Evolutionary conservation across 2,113 vertebrate species (phyloP), one percentile per base, ranked within the genome.

Genomic region (Oenanthe oenanthe): DNA sequence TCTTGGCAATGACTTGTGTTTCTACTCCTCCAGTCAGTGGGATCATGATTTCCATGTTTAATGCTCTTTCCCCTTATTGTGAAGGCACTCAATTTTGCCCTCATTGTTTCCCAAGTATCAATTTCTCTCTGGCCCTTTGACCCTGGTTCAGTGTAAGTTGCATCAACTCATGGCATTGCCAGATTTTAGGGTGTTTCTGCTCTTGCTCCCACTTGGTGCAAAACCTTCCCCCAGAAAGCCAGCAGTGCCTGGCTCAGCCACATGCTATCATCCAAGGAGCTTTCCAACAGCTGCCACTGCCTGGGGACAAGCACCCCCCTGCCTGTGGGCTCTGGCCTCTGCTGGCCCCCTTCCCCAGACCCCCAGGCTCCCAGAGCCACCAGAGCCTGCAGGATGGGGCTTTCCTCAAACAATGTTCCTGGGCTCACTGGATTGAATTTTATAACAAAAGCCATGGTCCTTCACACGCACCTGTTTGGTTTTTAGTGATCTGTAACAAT

Each of bases 1-100:
- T 91, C 96, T 84, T 95, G 93, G 94, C 95, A 93, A 68, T 42
- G 77, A 28, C 26, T 85, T 50, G 54, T 54, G 66, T 95, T 94
- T 95, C 87, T 80, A 65, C 81, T 91, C 65, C 36, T 95, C 73
- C 84, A 65, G 86, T 87, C 73, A 54, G 76, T 18, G 86, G 88
- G 76, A 88, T 92, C 66, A 78, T 79, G 68, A 77, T 93, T 92
- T 95, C 88, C 88, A 77, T 38, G 38, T 62, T 77, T 72, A 75
- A 75, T 92, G 81, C 73, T 50, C 12, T 77, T 91, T 84, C 73
- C 54, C 54, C 20, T 57, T n/a, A 48, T 29, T 74, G 60, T 67
- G 77, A 60, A n/a, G 80, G 26, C 53, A 17, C 31, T 67, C 17
- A 1, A 3, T 34, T 63, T 84, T 57, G 43, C 68, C 61, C 68